These are phyloP conservation scores for Rousettus madagascariensis DNA, from an alignment of 2,797 vertebrate genomes.

Conservation along the genomic window DNA sequence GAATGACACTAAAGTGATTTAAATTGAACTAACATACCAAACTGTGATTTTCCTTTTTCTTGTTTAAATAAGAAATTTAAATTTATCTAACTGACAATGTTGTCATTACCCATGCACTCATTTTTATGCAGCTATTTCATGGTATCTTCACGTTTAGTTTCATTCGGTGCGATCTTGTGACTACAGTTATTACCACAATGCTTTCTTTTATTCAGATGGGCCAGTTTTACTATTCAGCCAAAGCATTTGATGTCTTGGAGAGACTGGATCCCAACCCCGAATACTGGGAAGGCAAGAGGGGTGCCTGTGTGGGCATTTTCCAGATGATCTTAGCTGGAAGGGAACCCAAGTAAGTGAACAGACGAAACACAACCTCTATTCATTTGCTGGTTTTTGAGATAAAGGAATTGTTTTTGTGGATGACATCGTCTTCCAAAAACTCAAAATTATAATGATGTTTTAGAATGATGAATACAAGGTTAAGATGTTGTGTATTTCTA, in stretches of 20 bases:
- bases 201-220: constrained; percentile 91
- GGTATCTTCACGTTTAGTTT: constrained; percentile 38
- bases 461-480: background rate
- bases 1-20: background rate
- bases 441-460: background rate
- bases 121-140: background rate
- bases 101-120: background rate
- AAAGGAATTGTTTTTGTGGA: background rate
- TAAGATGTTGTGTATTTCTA: background rate
- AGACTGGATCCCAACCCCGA: constrained; percentile 94
- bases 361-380: background rate
- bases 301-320: constrained; percentile 97
- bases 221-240: constrained; percentile 97
- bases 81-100: background rate
- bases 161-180: background rate
- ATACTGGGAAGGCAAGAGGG: constrained; percentile 98
- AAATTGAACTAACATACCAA: background rate
- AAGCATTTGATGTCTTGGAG: constrained; percentile 96
- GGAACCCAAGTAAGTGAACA: constrained; percentile 92
- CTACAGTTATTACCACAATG: background rate
- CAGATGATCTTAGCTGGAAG: constrained; percentile 96
- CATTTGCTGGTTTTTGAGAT: background rate
- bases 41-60: background rate
- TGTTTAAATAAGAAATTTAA: background rate
- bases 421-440: background rate